phyloP scores from a whole-genome alignment of 1,140 invertebrate species.

The Diplogasteroides magnus region DNA sequence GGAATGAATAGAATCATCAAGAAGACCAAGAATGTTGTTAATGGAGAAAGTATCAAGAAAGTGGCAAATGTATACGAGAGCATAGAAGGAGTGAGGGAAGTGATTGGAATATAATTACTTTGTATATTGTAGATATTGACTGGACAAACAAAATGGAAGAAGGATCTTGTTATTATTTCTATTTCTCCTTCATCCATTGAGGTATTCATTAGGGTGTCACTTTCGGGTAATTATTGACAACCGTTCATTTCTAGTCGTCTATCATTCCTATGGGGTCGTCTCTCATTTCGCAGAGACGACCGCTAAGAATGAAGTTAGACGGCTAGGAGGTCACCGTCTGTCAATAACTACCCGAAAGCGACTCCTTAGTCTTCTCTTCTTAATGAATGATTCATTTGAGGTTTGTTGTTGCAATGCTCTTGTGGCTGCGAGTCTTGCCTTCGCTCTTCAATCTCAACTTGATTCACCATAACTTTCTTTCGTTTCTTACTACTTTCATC shows the following conservation, averaged over 20 bases:
- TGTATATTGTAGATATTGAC: conserved; percentile 20
- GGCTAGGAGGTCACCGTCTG: too few species aligned
- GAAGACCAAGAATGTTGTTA: neutral
- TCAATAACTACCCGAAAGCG: too few species aligned
- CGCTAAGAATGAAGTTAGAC: too few species aligned
- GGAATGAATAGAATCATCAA: conserved; percentile 31
- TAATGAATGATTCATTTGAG: too few species aligned
- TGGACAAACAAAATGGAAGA: conserved; percentile 69
- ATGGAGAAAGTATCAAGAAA: neutral
- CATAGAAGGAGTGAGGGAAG: neutral
- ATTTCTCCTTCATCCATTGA: too few species aligned
- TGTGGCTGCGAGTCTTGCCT: neutral
- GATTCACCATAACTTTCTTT: neutral
- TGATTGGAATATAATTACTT: conserved; percentile 3
- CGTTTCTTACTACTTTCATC: too few species aligned
- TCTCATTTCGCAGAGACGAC: too few species aligned
- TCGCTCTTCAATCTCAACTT: neutral
- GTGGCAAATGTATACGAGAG: conserved; percentile 2
- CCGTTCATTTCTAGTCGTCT: too few species aligned
- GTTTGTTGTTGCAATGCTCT: neutral
- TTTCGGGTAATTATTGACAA: too few species aligned
- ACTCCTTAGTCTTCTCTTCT: neutral
- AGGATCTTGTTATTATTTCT: conserved; percentile 74
- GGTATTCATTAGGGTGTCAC: too few species aligned
- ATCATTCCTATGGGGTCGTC: too few species aligned